Evolutionary conservation across 2,888 invertebrate species (phyloP), one percentile per base, ranked within the genome.

Genomic region (Lamellibrachia columna): DNA sequence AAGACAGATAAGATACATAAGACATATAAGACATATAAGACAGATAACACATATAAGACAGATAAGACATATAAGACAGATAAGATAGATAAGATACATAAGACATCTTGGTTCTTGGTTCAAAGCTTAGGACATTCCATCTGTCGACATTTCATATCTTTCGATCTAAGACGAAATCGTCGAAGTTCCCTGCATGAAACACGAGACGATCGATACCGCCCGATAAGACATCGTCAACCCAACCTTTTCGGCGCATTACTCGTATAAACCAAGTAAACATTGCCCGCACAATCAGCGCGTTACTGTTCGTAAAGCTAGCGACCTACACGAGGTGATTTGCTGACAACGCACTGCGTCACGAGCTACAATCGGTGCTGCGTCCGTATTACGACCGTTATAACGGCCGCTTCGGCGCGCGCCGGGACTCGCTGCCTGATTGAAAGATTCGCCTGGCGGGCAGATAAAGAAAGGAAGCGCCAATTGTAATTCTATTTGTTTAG

Each of bases 401-500:
- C 75, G 2, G 75, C 75, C 75, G 75, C 75, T 0, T 6, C 22
- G 75, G 75, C 75, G 75, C 75, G 75, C 75, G 75, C 75, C 6
- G 75, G 22, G 1, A 40, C 40, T 40, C 40, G 75, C 75, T 11
- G 22, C 75, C 75, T 75, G 75, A 75, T 75, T 75, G 75, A 75
- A 75, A 75, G 75, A 75, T 75, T 75, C 75, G 75, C 75, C n/a
- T 75, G 22, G 75, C 75, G 75, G 75, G 3, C 75, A 75, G 75
- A 75, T 75, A 75, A 75, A 75, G 75, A 75, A 75, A 75, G 75
- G 75, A 75, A 75, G 75, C 75, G 75, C 75, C 15, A 75, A 22
- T 75, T 75, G 75, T 75, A 75, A 75, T 75, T 75, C 75, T 75
- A 75, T 75, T 75, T 75, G 75, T 75, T 75, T 75, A 75, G 75